Evolutionary conservation across 2,113 vertebrate species (phyloP).

Genomic region (Crotalus tigris): DNA sequence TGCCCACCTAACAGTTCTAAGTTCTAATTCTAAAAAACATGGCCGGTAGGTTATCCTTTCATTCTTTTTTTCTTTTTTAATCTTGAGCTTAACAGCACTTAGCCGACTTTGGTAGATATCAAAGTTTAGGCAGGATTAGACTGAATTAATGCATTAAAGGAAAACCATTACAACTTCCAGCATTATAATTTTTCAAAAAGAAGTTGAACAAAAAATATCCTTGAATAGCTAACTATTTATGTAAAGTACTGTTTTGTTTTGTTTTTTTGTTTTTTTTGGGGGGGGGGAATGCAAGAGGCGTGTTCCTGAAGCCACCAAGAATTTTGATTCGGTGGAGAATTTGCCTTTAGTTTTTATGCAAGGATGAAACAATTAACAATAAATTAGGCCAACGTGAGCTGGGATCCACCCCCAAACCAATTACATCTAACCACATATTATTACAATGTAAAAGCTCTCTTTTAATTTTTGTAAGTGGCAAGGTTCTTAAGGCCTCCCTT

Average conservation of each 20-base stretch:
- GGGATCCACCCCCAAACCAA: not conserved
- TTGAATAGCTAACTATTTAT: not conserved
- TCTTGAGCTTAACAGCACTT: not conserved
- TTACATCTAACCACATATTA: not conserved
- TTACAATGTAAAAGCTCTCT: not conserved
- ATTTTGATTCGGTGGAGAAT: not conserved
- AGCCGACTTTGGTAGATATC: not conserved
- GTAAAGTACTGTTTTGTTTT: not conserved
- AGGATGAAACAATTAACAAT: not conserved
- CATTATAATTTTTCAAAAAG: not conserved
- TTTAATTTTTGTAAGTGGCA: not conserved
- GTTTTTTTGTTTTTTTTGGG: no score
- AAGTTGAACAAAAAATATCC: not conserved
- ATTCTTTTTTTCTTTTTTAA: not conserved
- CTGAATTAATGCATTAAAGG: not conserved
- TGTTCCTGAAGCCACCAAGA: not conserved
- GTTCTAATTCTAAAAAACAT: not conserved
- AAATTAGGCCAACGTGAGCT: not conserved
- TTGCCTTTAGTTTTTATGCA: not conserved
- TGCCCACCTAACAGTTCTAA: no score
- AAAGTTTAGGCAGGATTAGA: not conserved
- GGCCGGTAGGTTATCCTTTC: not conserved
- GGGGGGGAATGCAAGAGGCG: not conserved
- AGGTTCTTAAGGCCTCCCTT: not conserved
- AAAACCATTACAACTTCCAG: not conserved